Evolutionary conservation across 2,888 invertebrate species (phyloP), one percentile per base, ranked within the genome.

Genomic region (Gastrophysa polygoni): DNA sequence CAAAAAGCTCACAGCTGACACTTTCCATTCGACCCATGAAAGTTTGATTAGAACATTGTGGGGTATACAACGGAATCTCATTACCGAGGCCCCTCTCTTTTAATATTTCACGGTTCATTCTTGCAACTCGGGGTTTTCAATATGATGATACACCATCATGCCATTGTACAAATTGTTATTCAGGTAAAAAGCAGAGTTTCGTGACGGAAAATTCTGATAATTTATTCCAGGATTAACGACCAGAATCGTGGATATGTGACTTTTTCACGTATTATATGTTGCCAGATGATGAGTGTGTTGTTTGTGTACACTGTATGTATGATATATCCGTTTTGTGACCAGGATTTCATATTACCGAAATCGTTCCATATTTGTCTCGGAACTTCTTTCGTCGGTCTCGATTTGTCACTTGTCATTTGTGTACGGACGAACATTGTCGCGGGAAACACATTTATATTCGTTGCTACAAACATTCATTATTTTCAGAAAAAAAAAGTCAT

Each of bases 181-280:
- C 29, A 29, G 28, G 32, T 0, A 38, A 51, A 52, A 52, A 52
- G 18, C 52, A 10, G 21, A 5, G 11, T 7, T 14, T 52, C 8
- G 20, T 5, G 17, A 17, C 38, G 52, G 38, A 52, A 52, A 21
- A 52, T 52, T 52, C 32, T 34, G 11, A 34, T 38, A 14, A 49
- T 52, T 52, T 38, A 38, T 52, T 52, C 4, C 7, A 38, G 11
- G 52, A 51, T 38, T 38, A 52, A 52, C 21, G 52, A 52, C 11
- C 38, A 21, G 17, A n/a, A 38, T 38, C 52, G 14, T 38, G 38
- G 14, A 52, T 52, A 21, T 52, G 38, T 38, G 16, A 52, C 38
- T 34, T 52, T 17, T 17, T 34, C 16, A 14, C 14, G 32, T 52
- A 11, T 34, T 29, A 20, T 14, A 20, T n/a, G 38, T 38, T 24